Percentiles rank a stretch among this genome's conserved stretches.
Evolutionary conservation across 2,888 invertebrate genomes (phyloP).

Genomic region (Quadriops clusia): DNA sequence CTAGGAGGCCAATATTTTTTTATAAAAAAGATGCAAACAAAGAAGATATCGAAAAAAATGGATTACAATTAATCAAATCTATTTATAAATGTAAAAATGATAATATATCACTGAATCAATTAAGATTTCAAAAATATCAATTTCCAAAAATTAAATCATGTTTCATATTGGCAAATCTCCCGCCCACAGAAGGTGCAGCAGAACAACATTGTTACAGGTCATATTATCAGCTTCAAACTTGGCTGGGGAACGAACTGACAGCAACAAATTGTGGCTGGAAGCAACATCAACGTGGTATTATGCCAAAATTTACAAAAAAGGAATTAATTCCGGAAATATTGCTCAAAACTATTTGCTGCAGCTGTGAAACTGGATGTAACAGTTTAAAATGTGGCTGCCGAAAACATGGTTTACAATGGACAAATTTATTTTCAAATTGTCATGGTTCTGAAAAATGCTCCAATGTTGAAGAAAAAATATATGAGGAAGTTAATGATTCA

Average conservation of each 20-base stretch:
- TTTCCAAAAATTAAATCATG: slow-evolving; percentile 14
- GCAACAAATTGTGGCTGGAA: slow-evolving; percentile 18
- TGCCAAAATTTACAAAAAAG: slow-evolving; percentile 17
- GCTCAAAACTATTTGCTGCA: too few species aligned
- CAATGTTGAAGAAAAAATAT: too few species aligned
- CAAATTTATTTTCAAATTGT: slow-evolving; percentile 17
- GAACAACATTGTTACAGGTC: too few species aligned
- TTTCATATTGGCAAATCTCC: slow-evolving; percentile 17
- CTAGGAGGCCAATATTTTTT: slow-evolving; percentile 12
- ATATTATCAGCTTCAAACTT: too few species aligned
- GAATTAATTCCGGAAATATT: slow-evolving; percentile 16
- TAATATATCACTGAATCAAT: slow-evolving; percentile 18
- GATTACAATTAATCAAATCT: slow-evolving; percentile 15
- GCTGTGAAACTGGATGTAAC: slow-evolving; percentile 15
- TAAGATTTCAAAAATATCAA: slow-evolving; percentile 17
- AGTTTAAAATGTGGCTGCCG: slow-evolving; percentile 15
- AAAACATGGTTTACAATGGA: slow-evolving; percentile 14
- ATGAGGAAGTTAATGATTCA: slow-evolving; percentile 14
- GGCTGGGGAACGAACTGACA: too few species aligned
- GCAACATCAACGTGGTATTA: slow-evolving; percentile 12
- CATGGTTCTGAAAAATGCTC: slow-evolving; percentile 17
- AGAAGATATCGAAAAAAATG: slow-evolving; percentile 12
- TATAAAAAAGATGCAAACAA: slow-evolving; percentile 14
- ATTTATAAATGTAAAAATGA: slow-evolving; percentile 18
- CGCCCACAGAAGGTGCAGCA: slow-evolving; percentile 19